Percentiles rank a stretch among this genome's conserved stretches.
phyloP scores from a whole-genome alignment of 2,888 invertebrate genomes.

The Idaea biselata region DNA sequence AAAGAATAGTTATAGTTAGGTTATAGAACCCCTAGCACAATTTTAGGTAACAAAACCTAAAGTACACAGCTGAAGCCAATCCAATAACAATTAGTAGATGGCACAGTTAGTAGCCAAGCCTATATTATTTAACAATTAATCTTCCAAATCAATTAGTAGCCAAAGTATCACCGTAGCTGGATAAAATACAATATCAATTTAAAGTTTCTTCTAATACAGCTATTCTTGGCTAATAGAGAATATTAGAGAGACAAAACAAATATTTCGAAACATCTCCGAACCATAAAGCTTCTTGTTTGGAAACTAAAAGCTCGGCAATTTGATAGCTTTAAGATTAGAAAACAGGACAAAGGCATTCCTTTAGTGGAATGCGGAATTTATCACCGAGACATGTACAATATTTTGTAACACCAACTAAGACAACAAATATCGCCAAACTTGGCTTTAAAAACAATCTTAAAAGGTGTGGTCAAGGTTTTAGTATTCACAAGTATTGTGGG shows the following conservation, averaged over 20 bases:
- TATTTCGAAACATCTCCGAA: conserved; percentile 17
- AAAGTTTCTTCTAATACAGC: not conserved
- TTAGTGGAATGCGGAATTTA: conserved; percentile 15
- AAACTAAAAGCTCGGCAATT: conserved; percentile 17
- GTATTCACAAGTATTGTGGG: not conserved
- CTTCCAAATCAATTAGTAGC: too few species aligned
- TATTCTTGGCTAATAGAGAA: not conserved
- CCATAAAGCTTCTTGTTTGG: not conserved
- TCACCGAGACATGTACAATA: conserved; percentile 8
- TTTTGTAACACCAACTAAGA: not conserved
- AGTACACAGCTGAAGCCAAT: too few species aligned
- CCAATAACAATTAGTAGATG: too few species aligned
- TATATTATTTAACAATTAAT: too few species aligned
- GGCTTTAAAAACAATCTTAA: conserved; percentile 11
- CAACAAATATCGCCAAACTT: not conserved
- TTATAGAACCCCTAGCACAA: too few species aligned
- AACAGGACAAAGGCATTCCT: conserved; percentile 36
- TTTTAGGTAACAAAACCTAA: too few species aligned
- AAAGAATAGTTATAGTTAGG: too few species aligned
- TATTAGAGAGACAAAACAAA: not conserved
- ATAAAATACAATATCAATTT: not conserved
- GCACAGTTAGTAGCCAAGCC: too few species aligned
- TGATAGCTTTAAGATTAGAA: conserved; percentile 44
- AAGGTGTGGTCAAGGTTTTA: conserved; percentile 7
- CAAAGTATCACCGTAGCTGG: too few species aligned